Base-by-base conservation (phyloP, 2,113 vertebrate genomes). In the Microtus oregoni region DNA sequence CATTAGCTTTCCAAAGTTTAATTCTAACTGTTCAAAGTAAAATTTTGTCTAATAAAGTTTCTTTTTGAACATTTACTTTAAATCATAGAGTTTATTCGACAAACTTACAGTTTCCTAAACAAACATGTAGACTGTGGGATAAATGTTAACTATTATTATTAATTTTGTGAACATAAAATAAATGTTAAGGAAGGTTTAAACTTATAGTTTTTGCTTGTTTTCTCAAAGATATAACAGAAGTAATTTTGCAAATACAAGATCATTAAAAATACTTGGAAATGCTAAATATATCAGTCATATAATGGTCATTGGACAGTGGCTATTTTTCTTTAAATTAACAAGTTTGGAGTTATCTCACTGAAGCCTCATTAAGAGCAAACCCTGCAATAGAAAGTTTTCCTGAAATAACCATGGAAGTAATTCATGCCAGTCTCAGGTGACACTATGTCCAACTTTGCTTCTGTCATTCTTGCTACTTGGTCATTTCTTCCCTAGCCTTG, bases 221-320 rank as follows among this genome's bases (percentile, higher is more conserved):
- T 58, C 70, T 88, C 14, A 90, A 75, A 90, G 22, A 83, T 92
- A 13, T 13, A 89, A 91, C 38, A 67, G 0, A 35, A 3, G 12
- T 81, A 38, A 5, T 87, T 88, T 94, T 86, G 28, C 44, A 86
- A 32, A 87, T 83, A 28, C 61, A 68, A 5, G 13, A 6, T 73
- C 77, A 20, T 32, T 94, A 90, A 90, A 95, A 88, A 86, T 83
- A n/a, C 44, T 81, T 47, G 5, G 26, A 95, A 97, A 90, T 94
- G 65, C 72, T 95, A 94, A 96, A 94, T 88, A 61, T 90, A 92
- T 75, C n/a, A 90, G 38, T 97, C 41, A 95, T 86, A 47, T 90
- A 86, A 94, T 92, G 70, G 63, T 90, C 76, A 88, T 35, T 92
- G 75, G 61, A 93, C 89, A 72, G 19, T 86, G 52, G 44, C 0